Percentiles rank a stretch among this genome's conserved stretches.
These are phyloP conservation scores for Netelia melanura DNA, from an alignment of 2,888 invertebrate species.

Conservation along the genomic window DNA sequence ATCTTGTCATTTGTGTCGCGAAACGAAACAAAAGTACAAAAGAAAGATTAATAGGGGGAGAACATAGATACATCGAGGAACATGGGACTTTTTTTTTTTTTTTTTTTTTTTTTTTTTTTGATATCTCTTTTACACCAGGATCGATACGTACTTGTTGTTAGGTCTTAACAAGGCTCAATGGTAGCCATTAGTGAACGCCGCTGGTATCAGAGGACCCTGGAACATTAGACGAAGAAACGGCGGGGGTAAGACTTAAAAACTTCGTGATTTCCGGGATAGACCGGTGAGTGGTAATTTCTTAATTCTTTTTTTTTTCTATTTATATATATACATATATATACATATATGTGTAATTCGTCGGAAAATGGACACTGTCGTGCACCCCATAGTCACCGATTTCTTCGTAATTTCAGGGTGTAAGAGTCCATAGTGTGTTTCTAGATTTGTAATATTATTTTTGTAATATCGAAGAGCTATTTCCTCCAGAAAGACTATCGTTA, in stretches of 20 bases:
- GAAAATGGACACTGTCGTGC: background rate
- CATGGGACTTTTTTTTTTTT: background rate
- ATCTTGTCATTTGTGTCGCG: background rate
- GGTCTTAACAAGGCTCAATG: slow-evolving; percentile 89
- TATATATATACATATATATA: background rate
- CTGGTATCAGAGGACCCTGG: slow-evolving; percentile 98
- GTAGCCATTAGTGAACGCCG: slow-evolving; percentile 99
- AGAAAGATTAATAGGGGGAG: background rate
- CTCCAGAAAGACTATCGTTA: too few relatives aligned
- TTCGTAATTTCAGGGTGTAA: background rate
- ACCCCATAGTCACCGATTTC: slow-evolving; percentile 2
- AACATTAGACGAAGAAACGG: slow-evolving; percentile 84
- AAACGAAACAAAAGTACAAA: background rate
- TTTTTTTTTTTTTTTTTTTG: background rate
- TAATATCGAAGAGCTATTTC: too few relatives aligned
- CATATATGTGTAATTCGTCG: background rate
- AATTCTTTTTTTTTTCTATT: slow-evolving; percentile 24
- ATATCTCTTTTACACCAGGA: slow-evolving; percentile 44
- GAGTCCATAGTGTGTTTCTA: too few relatives aligned
- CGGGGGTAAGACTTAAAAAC: slow-evolving; percentile 61
- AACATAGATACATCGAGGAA: slow-evolving; percentile 23
- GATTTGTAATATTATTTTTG: too few relatives aligned
- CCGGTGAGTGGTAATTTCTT: slow-evolving; percentile 36
- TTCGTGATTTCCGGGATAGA: slow-evolving; percentile 48
- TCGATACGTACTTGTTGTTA: slow-evolving; percentile 82